Percentiles rank a stretch among this genome's conserved stretches.
Evolutionary conservation across 2,888 invertebrate genomes (phyloP).

Genomic region (Trissolcus brochymenae): DNA sequence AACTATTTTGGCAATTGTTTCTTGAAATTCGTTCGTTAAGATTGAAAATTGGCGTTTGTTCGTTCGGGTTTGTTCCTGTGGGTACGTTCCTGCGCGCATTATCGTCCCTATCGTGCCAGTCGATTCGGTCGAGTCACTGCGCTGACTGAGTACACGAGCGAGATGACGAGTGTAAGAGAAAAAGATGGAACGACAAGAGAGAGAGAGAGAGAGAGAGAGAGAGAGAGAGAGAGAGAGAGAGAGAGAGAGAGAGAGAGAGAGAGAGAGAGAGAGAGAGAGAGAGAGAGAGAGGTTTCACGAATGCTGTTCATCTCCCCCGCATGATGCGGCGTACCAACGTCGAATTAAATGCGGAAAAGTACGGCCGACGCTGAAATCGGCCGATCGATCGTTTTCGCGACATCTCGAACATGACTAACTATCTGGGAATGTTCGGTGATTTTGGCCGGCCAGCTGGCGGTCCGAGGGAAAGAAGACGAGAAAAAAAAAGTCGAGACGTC

Average conservation of each 20-base stretch:
- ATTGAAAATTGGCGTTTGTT: no score
- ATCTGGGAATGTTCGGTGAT: no score
- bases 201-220: slow-evolving; percentile 12
- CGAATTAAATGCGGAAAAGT: slow-evolving; percentile 70
- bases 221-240: slow-evolving; percentile 25
- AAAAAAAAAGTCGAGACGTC: slow-evolving; percentile 7
- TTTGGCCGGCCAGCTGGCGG: not conserved
- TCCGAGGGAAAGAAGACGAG: not conserved
- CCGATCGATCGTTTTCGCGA: not conserved
- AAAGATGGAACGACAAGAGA: not conserved
- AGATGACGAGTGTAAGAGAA: slow-evolving; percentile 34
- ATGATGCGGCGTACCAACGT: slow-evolving; percentile 65
- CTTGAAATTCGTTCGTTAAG: no score
- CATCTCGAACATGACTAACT: not conserved
- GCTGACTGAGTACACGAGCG: slow-evolving; percentile 41
- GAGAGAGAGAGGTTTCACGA: slow-evolving; percentile 65
- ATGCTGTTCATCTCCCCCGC: slow-evolving; percentile 63
- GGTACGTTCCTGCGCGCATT: slow-evolving; percentile 54
- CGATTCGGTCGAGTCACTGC: slow-evolving; percentile 57
- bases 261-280: slow-evolving; percentile 12
- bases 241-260: slow-evolving; percentile 47
- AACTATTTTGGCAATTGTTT: no score
- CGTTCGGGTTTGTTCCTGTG: not conserved
- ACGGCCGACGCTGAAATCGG: slow-evolving; percentile 20
- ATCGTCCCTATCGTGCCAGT: slow-evolving; percentile 59